Evolutionary conservation across 2,888 invertebrate species (phyloP), one percentile per base, ranked within the genome.

Genomic region (Girardia tigrina): DNA sequence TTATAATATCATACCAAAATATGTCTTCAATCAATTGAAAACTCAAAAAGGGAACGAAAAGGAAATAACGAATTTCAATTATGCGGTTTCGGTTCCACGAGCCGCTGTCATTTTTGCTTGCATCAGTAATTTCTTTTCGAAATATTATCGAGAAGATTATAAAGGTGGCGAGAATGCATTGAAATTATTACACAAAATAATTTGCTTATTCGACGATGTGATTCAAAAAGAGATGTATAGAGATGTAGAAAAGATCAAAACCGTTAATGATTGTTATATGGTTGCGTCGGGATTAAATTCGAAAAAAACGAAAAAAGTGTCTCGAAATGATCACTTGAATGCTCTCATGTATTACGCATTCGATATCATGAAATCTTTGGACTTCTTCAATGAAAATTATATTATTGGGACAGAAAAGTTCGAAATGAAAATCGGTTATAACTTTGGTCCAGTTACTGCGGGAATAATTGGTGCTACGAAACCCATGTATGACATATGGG

Each of bases 401-500:
- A 82, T 84, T 78, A 26, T 75, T 76, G 72, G 72, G 82, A 26
- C 20, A 4, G 84, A 80, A 80, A 82, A 78, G 84, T 84, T 79
- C 83, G 36, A 77, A 73, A 79, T 84, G 73, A 81, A 81, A 76
- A 90, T 93, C 78, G 94, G 94, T 0, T 91, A 89, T 82, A 94
- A 95, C 84, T 90, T 89, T 80, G 95, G 95, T 0, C 94, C 75
- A 80, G 93, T 97, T 0, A 94, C 94, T 0, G 94, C 94, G 0
- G 94, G 94, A 0, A 87, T 97, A 0, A 94, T 97, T 75, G 95
- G 95, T 0, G 94, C 93, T 8, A 91, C 91, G 0, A 95, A 95
- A 82, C 86, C 97, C 77, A 91, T 92, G 83, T 97, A 94, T 81
- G 95, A 95, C 83, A 95, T 95, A 80, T 97, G 95, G 95, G 95